Evolutionary conservation across 2,797 vertebrate species (phyloP), one percentile per base, ranked within the genome.

Genomic region (Hirundo rustica): DNA sequence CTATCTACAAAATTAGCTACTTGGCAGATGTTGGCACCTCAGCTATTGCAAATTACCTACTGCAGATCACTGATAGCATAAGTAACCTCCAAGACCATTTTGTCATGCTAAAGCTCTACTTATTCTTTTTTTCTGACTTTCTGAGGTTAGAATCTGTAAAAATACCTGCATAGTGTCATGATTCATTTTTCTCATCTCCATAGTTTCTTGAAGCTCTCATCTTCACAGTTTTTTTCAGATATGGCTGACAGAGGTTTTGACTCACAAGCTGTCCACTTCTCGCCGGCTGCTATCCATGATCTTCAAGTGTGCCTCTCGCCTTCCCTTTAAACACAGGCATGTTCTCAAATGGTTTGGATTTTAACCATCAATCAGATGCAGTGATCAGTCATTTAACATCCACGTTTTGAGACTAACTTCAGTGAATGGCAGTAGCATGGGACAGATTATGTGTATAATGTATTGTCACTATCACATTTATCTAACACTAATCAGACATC

Each of bases 111-210:
- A 80, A 78, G 25, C 27, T 80, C 42, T 83, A 25, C 21, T 84
- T 50, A 15, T 9, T 71, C 11, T 78, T 27, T 11, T 47, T 78
- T 45, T 82, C 51, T 93, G 11, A 23, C 18, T 90, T 84, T 88
- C 50, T 82, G 71, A 75, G 55, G 26, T 70, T 68, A 78, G 32
- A 50, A 62, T 47, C 27, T 75, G 19, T 68, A 66, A 78, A 92
- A 93, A 54, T n/a, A 29, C 5, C 11, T 6, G 0, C 76, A 42
- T 29, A 51, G 5, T 55, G 8, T 30, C 85, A 64, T 0, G 1
- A 75, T 45, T 75, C 0, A 8, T 88, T 88, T 68, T 92, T 82
- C 62, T 50, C 7, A 29, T 70, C 14, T 70, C 51, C 1, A 0
- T 36, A 26, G 29, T 32, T 81, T 82, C 64, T 73, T 65, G 54